Evolutionary conservation across 2,888 invertebrate genomes (phyloP).

Genomic region (Leucoma salicis): DNA sequence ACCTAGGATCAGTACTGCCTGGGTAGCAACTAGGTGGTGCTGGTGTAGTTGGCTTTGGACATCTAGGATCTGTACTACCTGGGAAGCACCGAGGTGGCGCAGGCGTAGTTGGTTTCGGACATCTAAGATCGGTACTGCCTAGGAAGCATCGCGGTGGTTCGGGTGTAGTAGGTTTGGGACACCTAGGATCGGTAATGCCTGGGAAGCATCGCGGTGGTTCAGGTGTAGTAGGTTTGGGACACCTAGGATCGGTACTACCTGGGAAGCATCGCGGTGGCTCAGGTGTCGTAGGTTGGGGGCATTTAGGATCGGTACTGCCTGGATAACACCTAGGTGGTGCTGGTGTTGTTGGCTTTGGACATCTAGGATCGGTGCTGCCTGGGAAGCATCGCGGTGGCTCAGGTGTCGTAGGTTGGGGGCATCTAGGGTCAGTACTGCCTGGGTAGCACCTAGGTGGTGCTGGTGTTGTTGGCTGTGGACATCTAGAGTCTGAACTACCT

Average conservation of each 20-base stretch:
- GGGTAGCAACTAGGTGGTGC: conserved; percentile 43
- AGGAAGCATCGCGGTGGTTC: conserved; percentile 23
- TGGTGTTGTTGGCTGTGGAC: conserved; percentile 38
- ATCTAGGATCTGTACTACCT: conserved; percentile 38
- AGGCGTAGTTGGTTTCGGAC: conserved; percentile 31
- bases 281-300: conserved; percentile 33
- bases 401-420: conserved; percentile 13
- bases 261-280: conserved; percentile 28
- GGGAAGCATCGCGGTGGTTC: conserved; percentile 38
- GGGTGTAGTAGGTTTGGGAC: conserved; percentile 45
- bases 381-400: conserved; percentile 39
- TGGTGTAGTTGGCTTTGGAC: conserved; percentile 40
- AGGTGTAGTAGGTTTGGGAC: conserved; percentile 34
- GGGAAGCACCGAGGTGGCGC: conserved; percentile 33
- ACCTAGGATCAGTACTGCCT: conserved; percentile 44
- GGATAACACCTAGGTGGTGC: conserved; percentile 28
- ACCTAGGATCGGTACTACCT: conserved; percentile 29
- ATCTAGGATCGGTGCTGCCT: conserved; percentile 37
- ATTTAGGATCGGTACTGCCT: conserved; percentile 38
- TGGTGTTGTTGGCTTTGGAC: conserved; percentile 41
- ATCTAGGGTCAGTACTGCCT: conserved; percentile 24
- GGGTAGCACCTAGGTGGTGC: conserved; percentile 33
- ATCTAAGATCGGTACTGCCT: conserved; percentile 26
- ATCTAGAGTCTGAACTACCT: conserved; percentile 22
- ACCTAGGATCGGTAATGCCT: conserved; percentile 52